Evolutionary conservation across 2,113 vertebrate species (phyloP).

Genomic region (Semnopithecus entellus): DNA sequence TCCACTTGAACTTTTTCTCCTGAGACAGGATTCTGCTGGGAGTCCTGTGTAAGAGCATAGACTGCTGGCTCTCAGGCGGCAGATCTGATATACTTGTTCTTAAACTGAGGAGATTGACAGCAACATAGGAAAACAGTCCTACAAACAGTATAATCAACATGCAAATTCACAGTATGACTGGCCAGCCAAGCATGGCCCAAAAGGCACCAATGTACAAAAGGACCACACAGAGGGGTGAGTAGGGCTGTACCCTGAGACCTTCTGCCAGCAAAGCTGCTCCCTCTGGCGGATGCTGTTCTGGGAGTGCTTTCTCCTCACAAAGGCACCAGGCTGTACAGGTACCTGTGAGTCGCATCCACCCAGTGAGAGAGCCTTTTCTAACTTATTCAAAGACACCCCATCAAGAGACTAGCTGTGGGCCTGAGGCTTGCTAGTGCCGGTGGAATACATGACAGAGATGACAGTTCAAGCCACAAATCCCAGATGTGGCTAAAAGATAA

Average conservation of each 20-base stretch:
- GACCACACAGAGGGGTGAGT: rapidly evolving
- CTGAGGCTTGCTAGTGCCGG: neutral
- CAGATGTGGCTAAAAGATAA: neutral
- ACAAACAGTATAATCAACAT: neutral
- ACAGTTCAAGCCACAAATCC: neutral
- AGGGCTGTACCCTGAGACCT: rapidly evolving
- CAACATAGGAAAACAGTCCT: neutral
- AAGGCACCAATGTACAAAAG: neutral
- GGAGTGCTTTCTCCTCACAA: neutral
- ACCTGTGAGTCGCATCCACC: no score
- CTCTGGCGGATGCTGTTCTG: rapidly evolving
- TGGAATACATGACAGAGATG: neutral
- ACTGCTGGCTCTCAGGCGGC: neutral
- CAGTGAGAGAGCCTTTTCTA: no score
- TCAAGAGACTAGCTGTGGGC: rapidly evolving
- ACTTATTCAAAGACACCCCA: neutral
- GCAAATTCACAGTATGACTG: rapidly evolving
- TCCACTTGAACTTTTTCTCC: neutral
- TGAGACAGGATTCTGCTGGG: neutral
- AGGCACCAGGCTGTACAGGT: neutral
- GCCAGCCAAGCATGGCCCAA: neutral
- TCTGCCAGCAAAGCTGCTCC: neutral
- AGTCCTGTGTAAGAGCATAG: neutral
- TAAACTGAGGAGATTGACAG: neutral
- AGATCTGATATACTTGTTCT: neutral